Evolutionary conservation across 1,140 invertebrate species (phyloP), one percentile per base, ranked within the genome.

Genomic region (Drosophila teissieri): DNA sequence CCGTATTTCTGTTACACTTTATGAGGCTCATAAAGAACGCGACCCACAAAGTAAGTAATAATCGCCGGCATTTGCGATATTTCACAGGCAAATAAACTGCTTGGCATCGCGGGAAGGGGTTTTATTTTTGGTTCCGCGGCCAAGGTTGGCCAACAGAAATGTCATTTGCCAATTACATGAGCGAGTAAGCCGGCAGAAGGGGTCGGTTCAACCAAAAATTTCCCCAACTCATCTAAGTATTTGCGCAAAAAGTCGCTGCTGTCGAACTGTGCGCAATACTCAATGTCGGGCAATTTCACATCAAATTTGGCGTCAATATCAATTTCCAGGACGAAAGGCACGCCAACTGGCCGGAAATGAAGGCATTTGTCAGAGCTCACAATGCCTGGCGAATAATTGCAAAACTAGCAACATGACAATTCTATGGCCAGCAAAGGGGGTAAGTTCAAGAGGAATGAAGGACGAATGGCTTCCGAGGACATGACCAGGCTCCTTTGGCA

Each of bases 221-320:
- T 39, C 8, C n/a, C 6, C 3, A 8, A 4, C 42, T 27, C 58
- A 34, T 73, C 68, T 36, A 70, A 56, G 73, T 53, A 54, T 57
- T 74, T 64, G 75, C 75, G 22, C 69, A 54, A 62, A 81, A 67
- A 70, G 64, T 70, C 44, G 42, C 67, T 57, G 27, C 67, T 70
- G 27, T 22, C 64, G 57, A 65, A 67, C 60, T 44, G 36, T 37
- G 45, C 64, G 46, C 46, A 37, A 69, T 55, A 63, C 53, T 75
- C 72, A 80, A 73, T 69, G 73, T 22, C 51, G 67, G 70, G 54
- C 74, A 86, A 88, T 88, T 88, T 86, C 63, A 77, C 79, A 88
- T 80, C 72, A 80, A 83, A 83, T 76, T 86, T 79, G 79, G 83
- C 79, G 84, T 88, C 83, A 79, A 88, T 86, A 86, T 86, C 83